phyloP scores from a whole-genome alignment of 2,113 vertebrate genomes.

The Anser cygnoides region DNA sequence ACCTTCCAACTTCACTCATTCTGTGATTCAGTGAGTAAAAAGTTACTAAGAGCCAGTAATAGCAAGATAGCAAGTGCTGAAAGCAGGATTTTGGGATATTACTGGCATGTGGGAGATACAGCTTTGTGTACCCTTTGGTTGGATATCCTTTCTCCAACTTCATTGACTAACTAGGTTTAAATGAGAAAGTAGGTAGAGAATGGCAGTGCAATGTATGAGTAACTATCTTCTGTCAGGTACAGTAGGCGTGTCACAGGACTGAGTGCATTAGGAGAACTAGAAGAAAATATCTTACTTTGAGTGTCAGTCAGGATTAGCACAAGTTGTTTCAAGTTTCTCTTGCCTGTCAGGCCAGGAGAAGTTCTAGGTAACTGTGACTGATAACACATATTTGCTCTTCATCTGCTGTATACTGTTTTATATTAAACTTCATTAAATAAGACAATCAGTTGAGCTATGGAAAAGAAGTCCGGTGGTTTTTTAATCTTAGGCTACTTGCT shows the following conservation, averaged over 20 bases:
- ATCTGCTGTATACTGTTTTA: background rate
- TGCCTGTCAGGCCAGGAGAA: background rate
- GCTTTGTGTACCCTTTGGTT: background rate
- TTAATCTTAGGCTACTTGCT: too few species aligned
- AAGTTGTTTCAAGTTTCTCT: background rate
- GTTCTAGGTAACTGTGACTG: background rate
- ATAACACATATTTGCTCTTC: background rate
- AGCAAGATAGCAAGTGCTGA: background rate
- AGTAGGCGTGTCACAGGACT: background rate
- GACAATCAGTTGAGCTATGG: background rate
- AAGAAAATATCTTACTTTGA: background rate
- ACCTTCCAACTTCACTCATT: background rate
- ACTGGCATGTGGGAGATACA: accelerated
- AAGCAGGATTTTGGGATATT: background rate
- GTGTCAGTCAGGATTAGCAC: background rate
- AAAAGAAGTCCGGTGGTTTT: background rate
- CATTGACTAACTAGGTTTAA: background rate
- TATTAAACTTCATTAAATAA: background rate
- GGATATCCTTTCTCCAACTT: background rate
- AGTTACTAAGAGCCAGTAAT: background rate
- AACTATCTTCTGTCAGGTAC: background rate
- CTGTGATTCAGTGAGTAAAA: background rate
- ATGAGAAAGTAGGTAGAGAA: background rate
- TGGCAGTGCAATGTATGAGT: background rate
- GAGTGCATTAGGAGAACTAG: background rate